Conservation (phyloP, 2,797 vertebrate genomes). For the Babyrousa celebensis region DNA sequence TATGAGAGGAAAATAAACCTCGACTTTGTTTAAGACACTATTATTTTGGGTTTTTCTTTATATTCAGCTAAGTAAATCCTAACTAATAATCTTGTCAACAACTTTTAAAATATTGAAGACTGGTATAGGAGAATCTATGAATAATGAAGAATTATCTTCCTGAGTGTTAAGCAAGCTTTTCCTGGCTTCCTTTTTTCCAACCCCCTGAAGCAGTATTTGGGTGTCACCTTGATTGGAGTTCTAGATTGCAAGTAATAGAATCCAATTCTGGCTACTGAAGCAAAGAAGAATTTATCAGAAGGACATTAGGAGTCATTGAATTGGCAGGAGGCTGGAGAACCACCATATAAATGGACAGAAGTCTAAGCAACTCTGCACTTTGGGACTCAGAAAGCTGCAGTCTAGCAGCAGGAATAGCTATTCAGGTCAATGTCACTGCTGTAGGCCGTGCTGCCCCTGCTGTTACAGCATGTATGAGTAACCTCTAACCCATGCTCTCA, state of each 20-base stretch:
- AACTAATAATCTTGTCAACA: background rate
- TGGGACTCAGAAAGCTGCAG: background rate
- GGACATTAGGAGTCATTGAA: background rate
- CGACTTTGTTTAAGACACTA: background rate
- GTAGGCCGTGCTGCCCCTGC: background rate
- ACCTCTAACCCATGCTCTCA: slow-evolving; percentile 2
- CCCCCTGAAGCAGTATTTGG: background rate
- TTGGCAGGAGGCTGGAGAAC: background rate
- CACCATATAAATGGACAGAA: background rate
- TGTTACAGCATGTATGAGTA: background rate
- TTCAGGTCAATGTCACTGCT: background rate
- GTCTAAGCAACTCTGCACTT: background rate
- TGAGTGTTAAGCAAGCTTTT: background rate
- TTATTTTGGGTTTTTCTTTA: background rate
- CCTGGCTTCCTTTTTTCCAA: background rate
- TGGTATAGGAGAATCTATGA: background rate
- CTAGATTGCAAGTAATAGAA: background rate
- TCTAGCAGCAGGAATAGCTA: background rate
- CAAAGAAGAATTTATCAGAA: background rate
- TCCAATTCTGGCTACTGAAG: slow-evolving; percentile 4
- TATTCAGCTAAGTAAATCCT: background rate
- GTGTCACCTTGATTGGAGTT: background rate
- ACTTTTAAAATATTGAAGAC: slow-evolving; percentile 27
- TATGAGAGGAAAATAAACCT: background rate
- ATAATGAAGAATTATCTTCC: background rate